phyloP scores from a whole-genome alignment of 1,140 invertebrate genomes.

The Amphibalanus amphitrite region DNA sequence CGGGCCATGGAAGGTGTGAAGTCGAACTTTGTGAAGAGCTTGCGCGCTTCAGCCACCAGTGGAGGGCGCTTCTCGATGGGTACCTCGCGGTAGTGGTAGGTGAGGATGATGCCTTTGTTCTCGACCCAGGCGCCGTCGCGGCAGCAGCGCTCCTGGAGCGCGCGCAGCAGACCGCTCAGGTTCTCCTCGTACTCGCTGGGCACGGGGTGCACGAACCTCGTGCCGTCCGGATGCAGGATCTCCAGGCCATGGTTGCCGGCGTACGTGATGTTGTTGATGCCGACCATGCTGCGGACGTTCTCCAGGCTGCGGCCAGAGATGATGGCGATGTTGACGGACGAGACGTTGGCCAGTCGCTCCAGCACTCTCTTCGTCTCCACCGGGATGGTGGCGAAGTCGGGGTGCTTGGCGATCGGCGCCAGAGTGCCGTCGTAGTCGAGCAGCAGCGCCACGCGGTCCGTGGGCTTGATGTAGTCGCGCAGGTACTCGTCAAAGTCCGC shows the following conservation, averaged over 20 bases:
- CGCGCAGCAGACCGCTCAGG: conserved; percentile 53
- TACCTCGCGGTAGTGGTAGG: conserved; percentile 67
- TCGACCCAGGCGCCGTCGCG: conserved; percentile 79
- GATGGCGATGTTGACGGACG: conserved; percentile 72
- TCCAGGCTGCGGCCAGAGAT: conserved; percentile 69
- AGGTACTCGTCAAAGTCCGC: conserved; percentile 43
- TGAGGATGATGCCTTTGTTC: conserved; percentile 69
- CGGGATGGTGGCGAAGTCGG: conserved; percentile 65
- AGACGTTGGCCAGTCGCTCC: conserved; percentile 62
- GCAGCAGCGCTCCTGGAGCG: conserved; percentile 65
- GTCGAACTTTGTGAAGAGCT: conserved; percentile 48
- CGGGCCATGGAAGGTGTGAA: conserved; percentile 59
- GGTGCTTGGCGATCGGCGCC: conserved; percentile 71
- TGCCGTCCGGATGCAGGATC: conserved; percentile 73
- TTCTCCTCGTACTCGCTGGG: conserved; percentile 66
- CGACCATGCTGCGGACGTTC: conserved; percentile 75
- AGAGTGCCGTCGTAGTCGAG: conserved; percentile 80
- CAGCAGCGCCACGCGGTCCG: conserved; percentile 62
- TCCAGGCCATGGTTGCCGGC: conserved; percentile 78
- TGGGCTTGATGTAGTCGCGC: conserved; percentile 60
- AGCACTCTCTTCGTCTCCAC: conserved; percentile 66
- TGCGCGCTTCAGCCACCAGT: conserved; percentile 46
- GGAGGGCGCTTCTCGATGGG: conserved; percentile 28
- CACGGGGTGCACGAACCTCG: conserved; percentile 77
- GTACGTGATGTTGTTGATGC: conserved; percentile 71